phyloP scores from a whole-genome alignment of 2,797 vertebrate genomes.

The Muscicapa comitata region DNA sequence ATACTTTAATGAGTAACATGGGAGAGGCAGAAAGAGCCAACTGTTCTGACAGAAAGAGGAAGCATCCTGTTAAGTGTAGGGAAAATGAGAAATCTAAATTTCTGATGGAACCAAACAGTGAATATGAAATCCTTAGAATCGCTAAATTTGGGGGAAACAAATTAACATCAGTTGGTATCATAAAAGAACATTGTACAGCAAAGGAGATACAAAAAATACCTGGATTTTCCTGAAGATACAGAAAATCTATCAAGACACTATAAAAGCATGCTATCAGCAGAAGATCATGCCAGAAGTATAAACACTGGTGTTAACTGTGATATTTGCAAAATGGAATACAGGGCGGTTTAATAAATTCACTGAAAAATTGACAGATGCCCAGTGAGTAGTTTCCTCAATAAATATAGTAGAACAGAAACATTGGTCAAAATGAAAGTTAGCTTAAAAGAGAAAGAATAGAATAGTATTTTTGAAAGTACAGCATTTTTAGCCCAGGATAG shows the following conservation, averaged over 20 bases:
- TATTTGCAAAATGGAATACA: not conserved
- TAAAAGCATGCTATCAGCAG: not conserved
- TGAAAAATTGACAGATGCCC: not conserved
- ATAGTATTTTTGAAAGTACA: not conserved
- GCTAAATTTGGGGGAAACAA: fast-evolving
- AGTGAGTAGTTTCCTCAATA: not conserved
- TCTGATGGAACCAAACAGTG: not conserved
- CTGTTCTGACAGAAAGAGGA: not conserved
- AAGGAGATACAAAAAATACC: not conserved
- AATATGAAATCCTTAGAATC: not conserved
- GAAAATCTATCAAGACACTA: not conserved
- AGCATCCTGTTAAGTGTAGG: not conserved
- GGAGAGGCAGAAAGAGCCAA: not conserved
- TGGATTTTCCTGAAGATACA: not conserved
- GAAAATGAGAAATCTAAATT: not conserved
- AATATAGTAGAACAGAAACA: not conserved
- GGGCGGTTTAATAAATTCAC: not conserved
- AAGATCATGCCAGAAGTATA: not conserved
- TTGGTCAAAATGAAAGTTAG: not conserved
- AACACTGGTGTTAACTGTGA: not conserved
- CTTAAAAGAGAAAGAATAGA: not conserved
- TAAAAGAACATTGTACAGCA: not conserved
- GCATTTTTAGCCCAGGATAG: not conserved
- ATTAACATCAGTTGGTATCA: too few species aligned
- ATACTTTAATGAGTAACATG: not conserved